Conservation (phyloP, 2,888 invertebrate species). For the Allygus modestus region DNA sequence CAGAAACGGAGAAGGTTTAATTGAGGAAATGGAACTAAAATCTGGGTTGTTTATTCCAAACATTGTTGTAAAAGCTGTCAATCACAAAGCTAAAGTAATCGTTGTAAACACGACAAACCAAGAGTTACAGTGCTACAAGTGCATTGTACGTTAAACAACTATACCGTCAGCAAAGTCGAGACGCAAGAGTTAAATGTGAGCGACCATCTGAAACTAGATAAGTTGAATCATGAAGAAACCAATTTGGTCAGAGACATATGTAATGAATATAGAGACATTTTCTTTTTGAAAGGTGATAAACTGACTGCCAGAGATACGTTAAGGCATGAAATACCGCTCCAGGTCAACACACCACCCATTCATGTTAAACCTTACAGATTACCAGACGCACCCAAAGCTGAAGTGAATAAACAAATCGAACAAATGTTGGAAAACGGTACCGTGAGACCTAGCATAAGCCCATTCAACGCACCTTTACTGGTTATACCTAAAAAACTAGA, state of each 20-base stretch:
- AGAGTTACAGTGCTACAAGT: background rate
- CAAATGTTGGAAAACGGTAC: slow-evolving; percentile 69
- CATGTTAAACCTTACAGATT: slow-evolving; percentile 64
- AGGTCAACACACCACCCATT: slow-evolving; percentile 42
- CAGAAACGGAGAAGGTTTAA: slow-evolving; percentile 1
- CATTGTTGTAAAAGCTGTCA: background rate
- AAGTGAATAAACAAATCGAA: slow-evolving; percentile 65
- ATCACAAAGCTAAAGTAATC: background rate
- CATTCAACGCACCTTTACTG: slow-evolving; percentile 72
- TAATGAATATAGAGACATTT: slow-evolving; percentile 22
- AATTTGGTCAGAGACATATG: background rate
- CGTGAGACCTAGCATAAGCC: slow-evolving; percentile 68
- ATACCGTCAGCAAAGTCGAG: background rate
- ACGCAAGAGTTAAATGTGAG: background rate
- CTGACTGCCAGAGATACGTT: slow-evolving; percentile 20
- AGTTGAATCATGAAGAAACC: background rate
- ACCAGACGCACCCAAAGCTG: slow-evolving; percentile 56
- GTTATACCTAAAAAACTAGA: slow-evolving; percentile 71
- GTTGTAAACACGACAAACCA: background rate
- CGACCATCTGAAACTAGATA: background rate
- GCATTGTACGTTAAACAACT: background rate
- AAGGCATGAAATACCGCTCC: slow-evolving; percentile 26
- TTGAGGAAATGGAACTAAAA: background rate
- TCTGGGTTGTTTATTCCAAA: background rate
- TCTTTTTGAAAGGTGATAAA: background rate